Evolutionary conservation across 2,888 invertebrate genomes (phyloP), one percentile per base, ranked within the genome.

Genomic region (Gastracanthus pulcherrimus): DNA sequence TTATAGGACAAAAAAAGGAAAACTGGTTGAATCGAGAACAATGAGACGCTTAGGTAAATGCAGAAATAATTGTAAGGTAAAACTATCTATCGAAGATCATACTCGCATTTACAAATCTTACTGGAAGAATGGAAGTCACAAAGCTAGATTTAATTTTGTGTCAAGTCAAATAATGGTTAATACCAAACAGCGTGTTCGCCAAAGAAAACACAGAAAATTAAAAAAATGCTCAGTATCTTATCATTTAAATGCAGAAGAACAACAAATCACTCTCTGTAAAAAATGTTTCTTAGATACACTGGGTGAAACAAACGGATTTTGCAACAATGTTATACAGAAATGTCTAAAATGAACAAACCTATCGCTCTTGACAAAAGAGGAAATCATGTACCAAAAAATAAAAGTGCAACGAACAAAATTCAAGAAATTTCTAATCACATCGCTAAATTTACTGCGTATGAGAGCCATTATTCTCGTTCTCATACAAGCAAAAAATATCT

Each of bases 381-480:
- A 11, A 29, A 55, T 11, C 67, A 75, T 9, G 7, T 62, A 11
- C 83, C 81, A 4, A 74, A 67, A 6, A 80, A 80, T n/a, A 82
- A 82, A 66, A 83, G 72, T 5, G 6, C 75, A 19, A 36, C 19
- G 4, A 55, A 16, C 4, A 58, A 19, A 48, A 23, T 80, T 3
- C 29, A 78, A 1, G 72, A 84, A 58, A 36, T 83, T 3, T 29
- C 45, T 11, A 23, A 58, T 4, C 80, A 83, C 36, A 79, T 84
- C 6, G 23, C 4, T 2, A 70, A 81, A 41, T 83, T 78, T 76
- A 78, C 82, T 13, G 78, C 80, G 5, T 82, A 81, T 36, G 84
- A 80, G 26, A 80, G 81, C 36, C 84, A 83, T 26, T 84, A 84
- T 19, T 81, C 81, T 1, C 26, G 76, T n/a, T n/a, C 64, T 36